Base-by-base conservation (phyloP, 1,140 invertebrate species). In the Tetragonula clypearis region DNA sequence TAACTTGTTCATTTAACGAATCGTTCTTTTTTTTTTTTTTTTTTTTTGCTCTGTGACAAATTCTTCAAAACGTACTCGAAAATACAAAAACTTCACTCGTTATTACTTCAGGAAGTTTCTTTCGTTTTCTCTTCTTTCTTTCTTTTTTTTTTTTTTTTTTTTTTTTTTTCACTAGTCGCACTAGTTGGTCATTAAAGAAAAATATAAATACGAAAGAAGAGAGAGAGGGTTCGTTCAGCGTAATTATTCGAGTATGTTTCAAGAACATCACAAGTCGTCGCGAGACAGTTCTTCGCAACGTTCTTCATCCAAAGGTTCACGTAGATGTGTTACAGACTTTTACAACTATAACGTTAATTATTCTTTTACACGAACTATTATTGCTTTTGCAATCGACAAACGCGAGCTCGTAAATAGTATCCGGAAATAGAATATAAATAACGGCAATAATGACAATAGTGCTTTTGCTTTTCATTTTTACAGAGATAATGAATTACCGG, bases 401-500 rank as follows among this genome's bases (percentile, higher is more conserved):
- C 21, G 80, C 35, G 23, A n/a, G 17, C 8, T 49, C 76, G 56
- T 65, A 65, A 79, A 30, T 30, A 30, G 41, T 12, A 56, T 26
- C 55, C 68, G 49, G 76, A 79, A 84, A 35, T n/a, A 15, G 19
- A 72, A 55, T 60, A 62, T 55, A 84, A 73, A 55, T 14, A 62
- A 71, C 41, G 76, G 77, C 79, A 84, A 77, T 35, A 62, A 35
- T 30, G 30, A 30, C 30, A 30, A 30, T 30, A 30, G 58, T 72
- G 0, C 53, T 8, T 30, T 30, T 30, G 0, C 41, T 49, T 49
- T 66, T 15, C 60, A 68, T 68, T 76, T 30, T 76, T 55, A 53
- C 53, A 23, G 12, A 21, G 30, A 79, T 26, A 30, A 14, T n/a
- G 8, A n/a, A 19, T 79, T 72, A 55, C 30, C 6, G 26, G 49